Evolutionary conservation across 1,140 invertebrate species (phyloP).

Genomic region (Pogonomyrmex californicus): DNA sequence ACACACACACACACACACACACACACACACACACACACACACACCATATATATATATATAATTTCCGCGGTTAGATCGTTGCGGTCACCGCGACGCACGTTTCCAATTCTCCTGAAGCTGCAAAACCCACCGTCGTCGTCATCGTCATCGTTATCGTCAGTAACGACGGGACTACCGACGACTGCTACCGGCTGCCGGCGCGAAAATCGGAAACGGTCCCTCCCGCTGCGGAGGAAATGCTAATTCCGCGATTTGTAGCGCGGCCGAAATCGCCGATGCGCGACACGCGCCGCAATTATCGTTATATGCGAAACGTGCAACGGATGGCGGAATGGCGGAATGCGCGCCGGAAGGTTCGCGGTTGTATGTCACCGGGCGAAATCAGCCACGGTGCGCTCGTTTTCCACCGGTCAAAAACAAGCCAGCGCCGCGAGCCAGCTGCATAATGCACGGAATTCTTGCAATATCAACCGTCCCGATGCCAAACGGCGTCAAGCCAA

Average conservation of each 20-base stretch:
- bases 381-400: neutral
- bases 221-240: conserved; percentile 57
- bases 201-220: conserved; percentile 65
- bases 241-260: conserved; percentile 70
- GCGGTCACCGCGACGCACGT: conserved; percentile 61
- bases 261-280: conserved; percentile 46
- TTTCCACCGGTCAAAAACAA: conserved; percentile 18
- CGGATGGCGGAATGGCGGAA: neutral
- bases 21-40: too few relatives aligned
- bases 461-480: conserved; percentile 26
- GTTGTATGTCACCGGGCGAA: conserved; percentile 29
- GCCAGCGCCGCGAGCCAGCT: neutral
- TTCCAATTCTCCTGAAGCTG: conserved; percentile 12
- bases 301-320: conserved; percentile 19
- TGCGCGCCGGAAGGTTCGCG: conserved; percentile 31
- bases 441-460: conserved; percentile 21
- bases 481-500: conserved; percentile 26
- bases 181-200: neutral
- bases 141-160: conserved; percentile 31
- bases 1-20: too few relatives aligned
- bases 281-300: conserved; percentile 47
- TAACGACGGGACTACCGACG: neutral
- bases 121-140: neutral
- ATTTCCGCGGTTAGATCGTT: conserved; percentile 49
- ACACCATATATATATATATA: too few relatives aligned